Evolutionary conservation across 2,888 invertebrate genomes (phyloP).

Genomic region (Cheilosia impressa): DNA sequence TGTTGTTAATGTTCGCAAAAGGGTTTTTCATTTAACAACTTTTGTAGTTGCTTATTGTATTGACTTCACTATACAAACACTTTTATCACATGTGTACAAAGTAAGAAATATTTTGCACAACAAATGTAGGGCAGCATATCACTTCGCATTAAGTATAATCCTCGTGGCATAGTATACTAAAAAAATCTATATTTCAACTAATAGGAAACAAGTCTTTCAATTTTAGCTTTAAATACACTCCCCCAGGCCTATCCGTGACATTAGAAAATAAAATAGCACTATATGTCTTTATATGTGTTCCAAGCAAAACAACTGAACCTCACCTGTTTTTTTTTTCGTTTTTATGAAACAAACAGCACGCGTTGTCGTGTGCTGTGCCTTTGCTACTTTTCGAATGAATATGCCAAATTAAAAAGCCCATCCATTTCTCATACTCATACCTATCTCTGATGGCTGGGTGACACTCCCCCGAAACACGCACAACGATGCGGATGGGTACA

Average conservation of each 20-base stretch:
- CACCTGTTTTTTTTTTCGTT: background rate
- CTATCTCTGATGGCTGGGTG: slow-evolving; percentile 7
- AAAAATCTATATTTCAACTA: too few species aligned
- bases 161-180: too few species aligned
- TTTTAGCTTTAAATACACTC: background rate
- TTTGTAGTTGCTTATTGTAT: too few species aligned
- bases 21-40: too few species aligned
- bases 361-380: slow-evolving; percentile 32
- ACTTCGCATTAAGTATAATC: too few species aligned
- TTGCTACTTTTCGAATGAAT: slow-evolving; percentile 33
- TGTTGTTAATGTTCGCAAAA: too few species aligned
- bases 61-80: too few species aligned
- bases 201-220: background rate
- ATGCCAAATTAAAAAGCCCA: slow-evolving; percentile 28
- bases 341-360: slow-evolving; percentile 25
- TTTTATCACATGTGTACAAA: too few species aligned
- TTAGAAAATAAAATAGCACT: slow-evolving; percentile 17
- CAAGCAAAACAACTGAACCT: slow-evolving; percentile 8
- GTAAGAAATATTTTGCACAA: too few species aligned
- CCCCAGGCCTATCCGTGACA: slow-evolving; percentile 31
- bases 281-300: slow-evolving; percentile 17
- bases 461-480: slow-evolving; percentile 31
- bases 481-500: slow-evolving; percentile 16
- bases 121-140: too few species aligned
- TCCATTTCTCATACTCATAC: slow-evolving; percentile 53